These are phyloP conservation scores for Microctenopoma stevenorrisi DNA, from an alignment of 2,797 vertebrate species.

Conservation along the genomic window DNA sequence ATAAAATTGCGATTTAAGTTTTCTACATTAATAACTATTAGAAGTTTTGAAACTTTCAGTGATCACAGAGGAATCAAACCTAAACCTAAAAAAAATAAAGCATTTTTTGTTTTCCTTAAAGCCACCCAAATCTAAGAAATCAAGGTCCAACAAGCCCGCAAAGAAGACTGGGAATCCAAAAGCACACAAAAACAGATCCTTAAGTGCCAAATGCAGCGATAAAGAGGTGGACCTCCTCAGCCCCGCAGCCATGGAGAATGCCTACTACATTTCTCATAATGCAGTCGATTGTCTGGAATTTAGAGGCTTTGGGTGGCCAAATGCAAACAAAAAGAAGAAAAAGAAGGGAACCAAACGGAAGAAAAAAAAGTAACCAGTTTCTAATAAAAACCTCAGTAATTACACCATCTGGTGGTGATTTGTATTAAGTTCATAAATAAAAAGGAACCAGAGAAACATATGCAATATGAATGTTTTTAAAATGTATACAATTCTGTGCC, in stretches of 20 bases:
- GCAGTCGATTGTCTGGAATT: constrained; percentile 84
- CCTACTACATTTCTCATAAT: constrained; percentile 91
- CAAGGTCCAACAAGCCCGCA: constrained; percentile 67
- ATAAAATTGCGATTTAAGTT: neutral
- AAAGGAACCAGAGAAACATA: too few species aligned
- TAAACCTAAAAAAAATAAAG: neutral
- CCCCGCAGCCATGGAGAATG: constrained; percentile 86
- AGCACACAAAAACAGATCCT: constrained; percentile 65
- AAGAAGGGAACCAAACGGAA: constrained; percentile 68
- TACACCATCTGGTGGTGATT: constrained; percentile 38
- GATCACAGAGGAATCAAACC: neutral
- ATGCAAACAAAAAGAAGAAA: constrained; percentile 80
- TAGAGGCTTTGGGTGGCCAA: constrained; percentile 86
- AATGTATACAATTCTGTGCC: too few species aligned
- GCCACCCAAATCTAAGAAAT: constrained; percentile 75
- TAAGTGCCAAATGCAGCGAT: constrained; percentile 67
- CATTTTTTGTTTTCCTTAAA: constrained; percentile 15
- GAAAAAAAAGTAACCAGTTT: constrained; percentile 37
- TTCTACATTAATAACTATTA: too few species aligned
- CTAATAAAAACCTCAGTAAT: constrained; percentile 10
- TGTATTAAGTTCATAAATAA: neutral
- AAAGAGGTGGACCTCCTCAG: constrained; percentile 83
- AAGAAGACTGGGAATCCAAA: constrained; percentile 73
- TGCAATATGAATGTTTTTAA: neutral
- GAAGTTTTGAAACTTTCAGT: neutral